Evolutionary conservation across 1,140 invertebrate species (phyloP).

Genomic region (Penaeus japonicus): DNA sequence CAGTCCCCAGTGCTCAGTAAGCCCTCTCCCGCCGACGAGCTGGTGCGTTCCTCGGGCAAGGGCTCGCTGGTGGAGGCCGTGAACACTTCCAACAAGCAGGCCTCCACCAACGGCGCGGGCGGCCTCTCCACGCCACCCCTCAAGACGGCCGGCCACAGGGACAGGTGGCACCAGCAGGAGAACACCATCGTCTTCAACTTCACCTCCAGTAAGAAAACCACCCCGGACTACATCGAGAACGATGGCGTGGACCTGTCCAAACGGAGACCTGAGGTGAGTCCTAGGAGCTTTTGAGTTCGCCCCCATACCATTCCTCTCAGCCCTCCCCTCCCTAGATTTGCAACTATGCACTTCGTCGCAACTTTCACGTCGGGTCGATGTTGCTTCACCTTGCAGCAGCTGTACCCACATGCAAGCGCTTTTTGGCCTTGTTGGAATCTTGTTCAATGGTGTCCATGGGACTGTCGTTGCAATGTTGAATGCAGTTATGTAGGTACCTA

Average conservation of each 20-base stretch:
- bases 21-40: slow-evolving; percentile 10
- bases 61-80: slow-evolving; percentile 35
- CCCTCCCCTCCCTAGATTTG: not conserved
- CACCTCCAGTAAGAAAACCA: slow-evolving; percentile 73
- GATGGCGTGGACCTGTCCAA: slow-evolving; percentile 78
- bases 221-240: slow-evolving; percentile 90
- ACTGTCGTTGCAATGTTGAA: too few species aligned
- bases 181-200: slow-evolving; percentile 86
- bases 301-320: not conserved
- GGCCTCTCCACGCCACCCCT: slow-evolving; percentile 21
- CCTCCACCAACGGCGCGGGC: slow-evolving; percentile 14
- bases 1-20: not conserved
- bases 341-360: not conserved
- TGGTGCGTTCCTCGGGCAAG: slow-evolving; percentile 6
- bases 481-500: too few species aligned
- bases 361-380: too few species aligned
- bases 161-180: slow-evolving; percentile 67
- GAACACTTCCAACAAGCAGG: slow-evolving; percentile 1
- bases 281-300: not conserved
- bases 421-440: too few species aligned
- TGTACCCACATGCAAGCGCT: too few species aligned
- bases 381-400: too few species aligned
- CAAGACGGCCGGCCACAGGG: slow-evolving; percentile 31
- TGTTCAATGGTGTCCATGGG: too few species aligned
- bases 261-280: slow-evolving; percentile 64